Evolutionary conservation across 2,797 vertebrate genomes (phyloP).

Genomic region (Gymnothorax javanicus): DNA sequence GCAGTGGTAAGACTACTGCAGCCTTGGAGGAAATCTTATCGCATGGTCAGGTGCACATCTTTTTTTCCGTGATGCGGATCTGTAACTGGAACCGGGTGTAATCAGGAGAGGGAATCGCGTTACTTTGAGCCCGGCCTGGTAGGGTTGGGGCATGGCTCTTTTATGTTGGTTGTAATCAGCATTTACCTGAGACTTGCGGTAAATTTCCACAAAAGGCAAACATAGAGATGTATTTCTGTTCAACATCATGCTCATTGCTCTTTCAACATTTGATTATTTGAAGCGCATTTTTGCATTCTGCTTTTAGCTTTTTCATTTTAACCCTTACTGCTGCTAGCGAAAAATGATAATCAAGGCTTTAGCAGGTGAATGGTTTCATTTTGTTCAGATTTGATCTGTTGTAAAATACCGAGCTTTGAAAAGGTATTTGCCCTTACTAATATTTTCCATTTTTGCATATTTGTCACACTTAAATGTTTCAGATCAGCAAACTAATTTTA

Average conservation of each 20-base stretch:
- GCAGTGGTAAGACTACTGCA: constrained; percentile 82
- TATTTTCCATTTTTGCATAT: too few species aligned
- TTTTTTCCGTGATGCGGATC: not conserved
- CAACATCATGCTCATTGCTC: not conserved
- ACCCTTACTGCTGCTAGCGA: not conserved
- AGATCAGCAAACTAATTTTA: too few species aligned
- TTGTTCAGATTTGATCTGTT: not conserved
- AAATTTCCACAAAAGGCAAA: not conserved
- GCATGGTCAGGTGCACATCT: not conserved
- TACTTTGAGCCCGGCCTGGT: not conserved
- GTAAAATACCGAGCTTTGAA: not conserved
- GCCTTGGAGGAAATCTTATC: not conserved
- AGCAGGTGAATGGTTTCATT: not conserved
- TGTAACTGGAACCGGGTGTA: not conserved
- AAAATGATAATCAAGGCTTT: not conserved
- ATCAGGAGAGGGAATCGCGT: not conserved
- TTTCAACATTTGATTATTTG: not conserved
- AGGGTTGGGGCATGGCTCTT: not conserved
- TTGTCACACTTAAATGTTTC: too few species aligned
- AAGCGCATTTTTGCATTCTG: not conserved
- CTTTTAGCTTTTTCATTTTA: not conserved
- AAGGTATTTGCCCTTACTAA: too few species aligned
- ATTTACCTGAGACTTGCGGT: not conserved
- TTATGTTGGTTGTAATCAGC: not conserved
- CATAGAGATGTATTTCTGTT: not conserved